These are phyloP conservation scores for Montipora foliosa DNA, from an alignment of 64 coral and sea anemone genomes.

Conservation along the genomic window DNA sequence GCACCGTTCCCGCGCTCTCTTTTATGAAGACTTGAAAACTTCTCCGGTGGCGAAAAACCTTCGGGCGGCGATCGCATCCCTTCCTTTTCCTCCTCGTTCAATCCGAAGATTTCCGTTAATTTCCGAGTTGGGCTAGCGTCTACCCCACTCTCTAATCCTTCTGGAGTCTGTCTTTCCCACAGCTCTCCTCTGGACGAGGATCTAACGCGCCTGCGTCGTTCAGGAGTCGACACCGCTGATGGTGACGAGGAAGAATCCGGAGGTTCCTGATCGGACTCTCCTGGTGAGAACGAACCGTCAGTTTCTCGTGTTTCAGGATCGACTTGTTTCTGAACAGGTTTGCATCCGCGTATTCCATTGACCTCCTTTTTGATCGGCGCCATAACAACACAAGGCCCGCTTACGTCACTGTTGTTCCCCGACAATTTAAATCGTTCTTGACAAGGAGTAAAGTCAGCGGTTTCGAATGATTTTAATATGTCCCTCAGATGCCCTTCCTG, in stretches of 20 bases:
- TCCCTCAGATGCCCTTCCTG: slow-evolving; percentile 47
- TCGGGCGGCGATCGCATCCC: slow-evolving; percentile 35
- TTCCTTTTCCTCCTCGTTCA: slow-evolving; percentile 9
- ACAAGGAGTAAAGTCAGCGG: slow-evolving; percentile 18
- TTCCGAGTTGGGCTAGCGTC: slow-evolving; percentile 42
- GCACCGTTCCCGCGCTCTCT: slow-evolving; percentile 36
- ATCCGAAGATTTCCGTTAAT: slow-evolving; percentile 46
- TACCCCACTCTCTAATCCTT: background rate
- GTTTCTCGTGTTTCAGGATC: background rate
- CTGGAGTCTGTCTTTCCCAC: slow-evolving; percentile 14
- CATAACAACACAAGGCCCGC: slow-evolving; percentile 11
- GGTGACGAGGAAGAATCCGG: slow-evolving; percentile 27
- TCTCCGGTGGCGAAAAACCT: slow-evolving; percentile 32
- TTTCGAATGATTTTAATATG: slow-evolving; percentile 55
- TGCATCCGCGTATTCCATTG: background rate
- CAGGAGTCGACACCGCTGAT: slow-evolving; percentile 35
- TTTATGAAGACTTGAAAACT: slow-evolving; percentile 13
- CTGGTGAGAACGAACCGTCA: background rate
- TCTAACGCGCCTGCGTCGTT: slow-evolving; percentile 35
- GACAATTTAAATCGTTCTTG: slow-evolving; percentile 23
- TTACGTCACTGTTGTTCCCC: slow-evolving; percentile 26
- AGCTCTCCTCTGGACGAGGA: slow-evolving; percentile 30
- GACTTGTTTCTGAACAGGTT: slow-evolving; percentile 4
- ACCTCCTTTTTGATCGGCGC: slow-evolving; percentile 19
- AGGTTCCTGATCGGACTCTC: slow-evolving; percentile 16